phyloP scores from a whole-genome alignment of 1,140 invertebrate species.

The Cydia pomonella region DNA sequence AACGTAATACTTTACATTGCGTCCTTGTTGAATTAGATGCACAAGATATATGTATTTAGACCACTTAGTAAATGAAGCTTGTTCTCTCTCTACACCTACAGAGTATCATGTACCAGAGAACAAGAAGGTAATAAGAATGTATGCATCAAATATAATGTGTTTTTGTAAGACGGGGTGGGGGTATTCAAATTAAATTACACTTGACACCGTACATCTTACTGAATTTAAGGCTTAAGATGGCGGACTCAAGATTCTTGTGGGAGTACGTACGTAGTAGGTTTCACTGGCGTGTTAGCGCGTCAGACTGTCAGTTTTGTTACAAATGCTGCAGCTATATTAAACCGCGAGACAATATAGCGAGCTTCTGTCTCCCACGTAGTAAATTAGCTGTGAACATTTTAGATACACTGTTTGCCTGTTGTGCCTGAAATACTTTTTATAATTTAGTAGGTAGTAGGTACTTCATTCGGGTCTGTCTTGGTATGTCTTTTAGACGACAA shows the following conservation, averaged over 20 bases:
- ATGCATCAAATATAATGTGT: background rate
- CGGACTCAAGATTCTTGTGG: slow-evolving; percentile 10
- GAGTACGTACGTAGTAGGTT: slow-evolving; percentile 1
- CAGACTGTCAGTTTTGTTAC: slow-evolving; percentile 9
- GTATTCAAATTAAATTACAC: slow-evolving; percentile 33
- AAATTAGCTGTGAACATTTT: slow-evolving; percentile 14
- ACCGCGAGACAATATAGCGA: background rate
- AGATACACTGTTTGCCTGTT: background rate
- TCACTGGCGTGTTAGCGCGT: background rate
- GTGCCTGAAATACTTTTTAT: background rate
- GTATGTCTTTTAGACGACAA: background rate
- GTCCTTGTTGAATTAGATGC: slow-evolving; percentile 2
- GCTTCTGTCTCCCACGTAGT: background rate
- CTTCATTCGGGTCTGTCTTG: no score
- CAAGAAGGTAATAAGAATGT: background rate
- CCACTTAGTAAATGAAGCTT: slow-evolving; percentile 43
- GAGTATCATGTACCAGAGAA: background rate
- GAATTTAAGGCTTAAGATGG: slow-evolving; percentile 18
- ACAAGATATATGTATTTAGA: slow-evolving; percentile 32
- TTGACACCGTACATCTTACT: slow-evolving; percentile 23
- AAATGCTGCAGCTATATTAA: slow-evolving; percentile 18
- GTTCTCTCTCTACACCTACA: slow-evolving; percentile 35
- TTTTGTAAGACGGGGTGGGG: background rate
- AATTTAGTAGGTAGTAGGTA: no score
- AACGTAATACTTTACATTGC: slow-evolving; percentile 19